Conservation (phyloP, 2,888 invertebrate genomes). For the Blera fallax region DNA sequence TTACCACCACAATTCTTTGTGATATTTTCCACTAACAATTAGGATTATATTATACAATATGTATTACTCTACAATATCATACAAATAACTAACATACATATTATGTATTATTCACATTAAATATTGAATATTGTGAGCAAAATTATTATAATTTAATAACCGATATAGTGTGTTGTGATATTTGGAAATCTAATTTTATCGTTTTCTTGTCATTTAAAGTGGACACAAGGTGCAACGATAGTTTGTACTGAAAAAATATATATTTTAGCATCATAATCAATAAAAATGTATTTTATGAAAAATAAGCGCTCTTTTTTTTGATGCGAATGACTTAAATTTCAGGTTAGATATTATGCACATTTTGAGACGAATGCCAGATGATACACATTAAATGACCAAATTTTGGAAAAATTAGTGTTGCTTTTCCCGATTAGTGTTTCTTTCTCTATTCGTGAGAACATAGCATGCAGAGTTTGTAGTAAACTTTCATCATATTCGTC, state of each 20-base stretch:
- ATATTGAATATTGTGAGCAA: not conserved
- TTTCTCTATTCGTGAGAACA: too few species aligned
- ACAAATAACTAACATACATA: not conserved
- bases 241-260: constrained; percentile 3
- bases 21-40: constrained; percentile 54
- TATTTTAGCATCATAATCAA: constrained; percentile 34
- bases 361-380: too few species aligned
- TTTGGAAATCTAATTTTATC: constrained; percentile 25
- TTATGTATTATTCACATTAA: not conserved
- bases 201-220: constrained; percentile 22
- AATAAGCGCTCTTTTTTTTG: not conserved
- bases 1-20: constrained; percentile 67
- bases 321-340: not conserved
- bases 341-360: too few species aligned
- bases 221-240: not conserved
- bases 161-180: constrained; percentile 45
- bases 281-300: constrained; percentile 33
- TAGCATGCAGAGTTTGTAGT: too few species aligned
- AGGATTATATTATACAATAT: not conserved
- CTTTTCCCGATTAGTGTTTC: too few species aligned
- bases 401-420: too few species aligned
- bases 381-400: too few species aligned
- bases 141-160: not conserved
- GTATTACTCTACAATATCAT: not conserved
- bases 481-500: too few species aligned